Base-by-base conservation (phyloP, 2,888 invertebrate genomes). In the Merodon equestris region DNA sequence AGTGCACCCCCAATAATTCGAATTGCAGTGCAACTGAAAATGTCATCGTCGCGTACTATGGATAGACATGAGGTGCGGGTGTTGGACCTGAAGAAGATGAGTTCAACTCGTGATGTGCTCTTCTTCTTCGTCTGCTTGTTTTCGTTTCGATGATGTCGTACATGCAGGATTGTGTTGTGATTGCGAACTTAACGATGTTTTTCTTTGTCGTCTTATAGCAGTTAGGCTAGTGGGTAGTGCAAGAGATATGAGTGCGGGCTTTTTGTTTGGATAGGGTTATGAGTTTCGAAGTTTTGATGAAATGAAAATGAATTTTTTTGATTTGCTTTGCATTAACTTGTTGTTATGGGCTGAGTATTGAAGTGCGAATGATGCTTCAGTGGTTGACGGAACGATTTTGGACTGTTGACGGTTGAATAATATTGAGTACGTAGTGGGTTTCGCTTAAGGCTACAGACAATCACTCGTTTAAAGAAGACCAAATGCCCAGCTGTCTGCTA, bases 141-240 rank as follows among this genome's bases (percentile, higher is more conserved):
- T 27, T 27, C 27, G 27, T 27, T n/a, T 66, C 51, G 66, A 54
- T 50, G 47, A 79, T 79, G 79, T 79, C 74, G 34, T 74, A 79
- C 74, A 79, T 54, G 68, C 63, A 68, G 74, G 54, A 74, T 70
- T 60, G 79, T 73, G 79, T 70, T 70, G 45, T 60, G 64, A 74
- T 79, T 70, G 77, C 44, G 67, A 77, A 58, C 61, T 76, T 60
- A 51, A 56, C 18, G 56, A 17, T 19, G 34, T 13, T 57, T 34
- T 19, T n/a, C 14, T 18, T 47, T 36, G 51, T 57, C 45, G 18
- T 61, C 56, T 27, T 61, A 34, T 19, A 73, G 60, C 66, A 14
- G 57, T 67, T 61, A 56, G 13, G 10, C 57, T 71, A 76, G 77
- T 77, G 77, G 77, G 77, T 38, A 63, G 54, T 42, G 13, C 60